These are phyloP conservation scores for Brachypteracias leptosomus DNA, from an alignment of 2,113 vertebrate genomes.

Conservation along the genomic window DNA sequence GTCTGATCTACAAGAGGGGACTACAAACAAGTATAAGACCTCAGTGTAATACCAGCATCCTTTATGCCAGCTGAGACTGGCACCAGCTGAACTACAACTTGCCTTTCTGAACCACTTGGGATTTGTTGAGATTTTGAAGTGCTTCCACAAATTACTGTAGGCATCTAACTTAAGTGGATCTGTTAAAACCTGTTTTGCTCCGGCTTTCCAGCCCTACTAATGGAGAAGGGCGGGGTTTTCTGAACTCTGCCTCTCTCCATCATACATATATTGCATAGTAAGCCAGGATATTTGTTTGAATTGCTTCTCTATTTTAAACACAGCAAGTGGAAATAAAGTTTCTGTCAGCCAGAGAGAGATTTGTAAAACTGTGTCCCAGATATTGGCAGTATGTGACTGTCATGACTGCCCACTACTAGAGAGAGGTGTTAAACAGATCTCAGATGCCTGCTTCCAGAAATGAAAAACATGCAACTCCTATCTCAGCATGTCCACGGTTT, in stretches of 20 bases:
- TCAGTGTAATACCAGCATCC: neutral
- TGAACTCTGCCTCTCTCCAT: neutral
- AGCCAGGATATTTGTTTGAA: neutral
- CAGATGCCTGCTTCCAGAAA: neutral
- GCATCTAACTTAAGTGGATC: neutral
- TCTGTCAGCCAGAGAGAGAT: neutral
- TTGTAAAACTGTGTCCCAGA: neutral
- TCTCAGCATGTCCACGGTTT: neutral
- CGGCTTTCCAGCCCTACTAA: neutral
- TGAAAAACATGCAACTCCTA: neutral
- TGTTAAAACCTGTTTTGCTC: neutral
- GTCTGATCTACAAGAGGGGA: neutral
- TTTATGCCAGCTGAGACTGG: neutral
- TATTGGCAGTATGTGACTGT: neutral
- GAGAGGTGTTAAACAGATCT: neutral
- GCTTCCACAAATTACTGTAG: neutral
- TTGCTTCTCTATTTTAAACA: neutral
- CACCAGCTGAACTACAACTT: neutral
- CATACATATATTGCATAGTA: neutral
- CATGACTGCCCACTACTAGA: neutral
- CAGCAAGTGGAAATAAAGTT: neutral
- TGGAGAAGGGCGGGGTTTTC: neutral
- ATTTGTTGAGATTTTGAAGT: neutral
- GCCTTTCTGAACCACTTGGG: neutral
- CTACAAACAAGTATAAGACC: neutral